These are phyloP conservation scores for Plecotus auritus DNA, from an alignment of 2,113 vertebrate genomes.

Conservation along the genomic window DNA sequence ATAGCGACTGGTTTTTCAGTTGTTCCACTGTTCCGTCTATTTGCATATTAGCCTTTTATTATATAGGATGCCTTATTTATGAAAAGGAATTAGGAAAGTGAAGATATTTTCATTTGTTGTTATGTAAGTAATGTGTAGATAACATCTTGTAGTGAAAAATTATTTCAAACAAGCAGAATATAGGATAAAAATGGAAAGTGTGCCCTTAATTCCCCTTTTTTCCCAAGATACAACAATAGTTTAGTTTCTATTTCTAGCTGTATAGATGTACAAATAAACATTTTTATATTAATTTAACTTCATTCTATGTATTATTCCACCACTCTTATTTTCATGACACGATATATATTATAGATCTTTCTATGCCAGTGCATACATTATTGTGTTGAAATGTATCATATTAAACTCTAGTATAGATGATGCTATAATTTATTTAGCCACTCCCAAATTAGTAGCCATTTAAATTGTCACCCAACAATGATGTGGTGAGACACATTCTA, in stretches of 20 bases:
- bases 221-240: neutral
- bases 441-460: neutral
- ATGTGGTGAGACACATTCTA: neutral
- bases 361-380: neutral
- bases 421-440: neutral
- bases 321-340: neutral
- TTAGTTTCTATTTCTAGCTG: neutral
- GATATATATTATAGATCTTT: neutral
- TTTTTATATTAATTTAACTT: neutral
- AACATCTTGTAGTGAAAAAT: neutral
- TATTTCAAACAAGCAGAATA: neutral
- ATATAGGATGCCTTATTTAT: neutral
- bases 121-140: neutral
- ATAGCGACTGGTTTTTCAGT: too few species aligned
- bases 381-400: neutral
- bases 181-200: neutral
- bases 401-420: neutral
- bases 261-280: neutral
- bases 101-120: constrained; percentile 13
- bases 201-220: neutral
- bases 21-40: too few species aligned
- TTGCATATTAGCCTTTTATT: too few species aligned
- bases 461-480: neutral
- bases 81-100: constrained; percentile 22
- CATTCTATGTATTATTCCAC: neutral